phyloP scores from a whole-genome alignment of 2,797 vertebrate species.

The Hypotaenidia okinawae region DNA sequence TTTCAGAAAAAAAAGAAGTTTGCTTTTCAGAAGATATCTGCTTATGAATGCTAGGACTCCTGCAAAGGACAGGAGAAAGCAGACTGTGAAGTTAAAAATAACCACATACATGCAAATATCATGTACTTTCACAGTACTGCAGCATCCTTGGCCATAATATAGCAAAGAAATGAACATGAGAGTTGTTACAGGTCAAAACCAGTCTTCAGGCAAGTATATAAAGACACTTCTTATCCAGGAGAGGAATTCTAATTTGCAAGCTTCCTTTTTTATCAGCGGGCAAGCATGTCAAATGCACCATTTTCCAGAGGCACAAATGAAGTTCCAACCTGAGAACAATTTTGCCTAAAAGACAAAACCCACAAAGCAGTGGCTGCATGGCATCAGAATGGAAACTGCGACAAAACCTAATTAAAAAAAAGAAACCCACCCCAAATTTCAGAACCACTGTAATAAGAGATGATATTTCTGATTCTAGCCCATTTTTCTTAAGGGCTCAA shows the following conservation, averaged over 20 bases:
- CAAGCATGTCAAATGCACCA: background rate
- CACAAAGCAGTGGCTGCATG: background rate
- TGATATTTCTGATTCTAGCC: background rate
- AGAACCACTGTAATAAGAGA: background rate
- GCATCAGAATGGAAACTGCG: background rate
- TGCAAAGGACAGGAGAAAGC: constrained; percentile 26
- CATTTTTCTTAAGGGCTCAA: background rate
- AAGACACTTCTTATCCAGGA: background rate
- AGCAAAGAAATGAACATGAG: background rate
- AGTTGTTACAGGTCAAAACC: background rate
- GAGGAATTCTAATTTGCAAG: constrained; percentile 9
- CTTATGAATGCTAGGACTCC: constrained; percentile 22
- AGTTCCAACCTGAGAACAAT: background rate
- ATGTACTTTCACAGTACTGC: background rate
- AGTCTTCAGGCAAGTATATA: background rate
- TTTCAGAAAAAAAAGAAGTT: background rate
- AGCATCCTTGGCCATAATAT: background rate
- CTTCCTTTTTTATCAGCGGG: background rate
- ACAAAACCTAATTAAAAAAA: background rate
- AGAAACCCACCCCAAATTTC: background rate
- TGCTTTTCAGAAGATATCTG: constrained; percentile 5
- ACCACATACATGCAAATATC: background rate
- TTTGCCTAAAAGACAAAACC: background rate
- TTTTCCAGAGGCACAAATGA: background rate
- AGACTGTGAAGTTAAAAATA: constrained; percentile 53